phyloP scores from a whole-genome alignment of 2,888 invertebrate genomes.

The Melanargia galathea region DNA sequence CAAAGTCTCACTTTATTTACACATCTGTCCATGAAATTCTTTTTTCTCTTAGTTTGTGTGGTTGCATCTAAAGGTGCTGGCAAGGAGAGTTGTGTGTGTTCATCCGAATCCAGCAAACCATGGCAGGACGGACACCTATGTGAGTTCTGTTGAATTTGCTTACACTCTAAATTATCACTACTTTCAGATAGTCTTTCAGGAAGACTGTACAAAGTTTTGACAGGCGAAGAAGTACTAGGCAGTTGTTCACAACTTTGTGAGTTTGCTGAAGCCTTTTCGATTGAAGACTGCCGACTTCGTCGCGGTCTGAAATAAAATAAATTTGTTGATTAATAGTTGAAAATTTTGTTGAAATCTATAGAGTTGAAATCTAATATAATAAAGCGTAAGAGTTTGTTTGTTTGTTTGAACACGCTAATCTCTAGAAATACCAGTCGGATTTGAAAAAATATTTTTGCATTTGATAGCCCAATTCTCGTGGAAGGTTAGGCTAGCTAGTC shows the following conservation, averaged over 20 bases:
- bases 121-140: conserved; percentile 84
- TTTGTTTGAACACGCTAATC: too few species aligned
- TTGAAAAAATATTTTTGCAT: too few species aligned
- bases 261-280: conserved; percentile 66
- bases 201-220: conserved; percentile 70
- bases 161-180: conserved; percentile 64
- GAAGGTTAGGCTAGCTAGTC: too few species aligned
- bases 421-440: too few species aligned
- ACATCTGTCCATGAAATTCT: conserved; percentile 93
- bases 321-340: neutral
- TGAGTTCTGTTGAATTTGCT: conserved; percentile 61
- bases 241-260: conserved; percentile 75
- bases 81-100: conserved; percentile 80
- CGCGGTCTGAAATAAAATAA: conserved; percentile 61
- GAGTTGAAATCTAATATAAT: too few species aligned
- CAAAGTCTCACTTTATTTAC: conserved; percentile 90
- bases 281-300: conserved; percentile 72
- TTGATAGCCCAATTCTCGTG: too few species aligned
- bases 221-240: conserved; percentile 71
- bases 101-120: conserved; percentile 81
- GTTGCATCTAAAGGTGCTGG: conserved; percentile 82
- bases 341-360: neutral
- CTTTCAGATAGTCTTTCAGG: conserved; percentile 73
- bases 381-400: too few species aligned
- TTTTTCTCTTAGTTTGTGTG: conserved; percentile 85